A percentile compares a stretch with the other conserved stretches of the same genome.
phyloP scores from a whole-genome alignment of 2,113 vertebrate species.

The Ibidorhyncha struthersii region DNA sequence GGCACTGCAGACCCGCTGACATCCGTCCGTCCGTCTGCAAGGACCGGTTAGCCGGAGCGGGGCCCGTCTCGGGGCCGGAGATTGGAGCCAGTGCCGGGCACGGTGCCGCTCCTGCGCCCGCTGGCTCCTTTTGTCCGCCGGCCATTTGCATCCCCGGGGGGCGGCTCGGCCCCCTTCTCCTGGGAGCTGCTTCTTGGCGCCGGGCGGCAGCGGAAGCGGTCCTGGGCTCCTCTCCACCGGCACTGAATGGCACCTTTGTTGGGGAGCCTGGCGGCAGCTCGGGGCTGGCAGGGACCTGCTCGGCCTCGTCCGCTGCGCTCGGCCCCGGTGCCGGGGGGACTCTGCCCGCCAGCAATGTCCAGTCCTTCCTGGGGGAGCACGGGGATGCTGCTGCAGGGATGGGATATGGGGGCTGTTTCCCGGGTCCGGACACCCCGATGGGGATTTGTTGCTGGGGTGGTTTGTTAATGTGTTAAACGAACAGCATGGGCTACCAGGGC shows the following conservation, averaged over 20 bases:
- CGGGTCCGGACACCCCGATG: fast-evolving
- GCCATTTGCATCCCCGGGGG: background rate
- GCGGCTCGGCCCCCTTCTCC: constrained; percentile 2
- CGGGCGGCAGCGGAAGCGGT: background rate
- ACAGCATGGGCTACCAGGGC: background rate
- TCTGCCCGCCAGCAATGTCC: background rate
- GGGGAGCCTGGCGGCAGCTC: background rate
- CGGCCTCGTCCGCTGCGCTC: background rate
- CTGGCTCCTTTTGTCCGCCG: background rate
- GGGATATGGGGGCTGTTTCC: background rate
- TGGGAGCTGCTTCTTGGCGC: constrained; percentile 32
- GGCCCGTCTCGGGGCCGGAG: background rate
- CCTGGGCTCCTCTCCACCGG: constrained; percentile 40
- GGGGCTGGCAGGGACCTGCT: background rate
- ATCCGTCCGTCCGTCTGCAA: background rate
- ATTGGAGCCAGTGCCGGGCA: background rate
- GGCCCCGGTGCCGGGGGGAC: background rate
- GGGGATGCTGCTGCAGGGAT: background rate
- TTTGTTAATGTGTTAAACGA: background rate
- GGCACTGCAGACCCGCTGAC: background rate
- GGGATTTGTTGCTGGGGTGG: background rate
- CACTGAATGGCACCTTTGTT: constrained; percentile 54
- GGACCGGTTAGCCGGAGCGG: background rate
- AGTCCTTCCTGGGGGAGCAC: background rate
- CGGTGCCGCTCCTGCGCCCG: constrained; percentile 18